phyloP scores from a whole-genome alignment of 2,888 invertebrate species.

The Fissipunctia ypsillon region DNA sequence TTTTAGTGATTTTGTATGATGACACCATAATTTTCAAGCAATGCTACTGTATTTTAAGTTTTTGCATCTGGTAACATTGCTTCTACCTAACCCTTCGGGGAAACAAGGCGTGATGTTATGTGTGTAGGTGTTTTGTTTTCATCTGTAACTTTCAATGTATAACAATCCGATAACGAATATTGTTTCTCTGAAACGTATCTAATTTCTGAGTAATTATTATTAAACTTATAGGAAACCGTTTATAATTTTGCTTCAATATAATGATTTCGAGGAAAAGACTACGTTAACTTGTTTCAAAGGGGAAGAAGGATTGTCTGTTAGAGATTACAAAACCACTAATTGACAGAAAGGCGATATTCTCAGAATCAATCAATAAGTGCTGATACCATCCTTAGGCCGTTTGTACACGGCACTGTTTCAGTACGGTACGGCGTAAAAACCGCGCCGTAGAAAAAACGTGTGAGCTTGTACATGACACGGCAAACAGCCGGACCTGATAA shows the following conservation, averaged over 20 bases:
- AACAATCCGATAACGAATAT: neutral
- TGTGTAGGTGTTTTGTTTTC: no score
- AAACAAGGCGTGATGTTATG: no score
- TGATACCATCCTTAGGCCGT: neutral
- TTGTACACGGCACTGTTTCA: no score
- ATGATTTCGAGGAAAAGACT: constrained; percentile 5
- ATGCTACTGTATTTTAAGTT: no score
- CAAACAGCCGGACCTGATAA: no score
- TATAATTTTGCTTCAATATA: neutral
- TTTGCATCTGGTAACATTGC: no score
- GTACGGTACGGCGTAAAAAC: no score
- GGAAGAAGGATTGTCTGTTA: neutral
- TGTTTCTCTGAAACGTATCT: neutral
- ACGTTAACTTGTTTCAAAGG: neutral
- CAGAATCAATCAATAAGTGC: neutral
- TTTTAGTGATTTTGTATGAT: no score
- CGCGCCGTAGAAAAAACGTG: no score
- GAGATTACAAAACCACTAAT: neutral
- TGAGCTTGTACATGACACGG: no score
- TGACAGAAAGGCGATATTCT: neutral
- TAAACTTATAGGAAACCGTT: neutral
- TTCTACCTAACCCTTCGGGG: no score
- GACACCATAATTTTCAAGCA: no score
- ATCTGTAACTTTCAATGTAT: neutral
- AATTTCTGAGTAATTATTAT: neutral